phyloP scores from a whole-genome alignment of 1,140 invertebrate species.

The Eupristina koningsbergeri region DNA sequence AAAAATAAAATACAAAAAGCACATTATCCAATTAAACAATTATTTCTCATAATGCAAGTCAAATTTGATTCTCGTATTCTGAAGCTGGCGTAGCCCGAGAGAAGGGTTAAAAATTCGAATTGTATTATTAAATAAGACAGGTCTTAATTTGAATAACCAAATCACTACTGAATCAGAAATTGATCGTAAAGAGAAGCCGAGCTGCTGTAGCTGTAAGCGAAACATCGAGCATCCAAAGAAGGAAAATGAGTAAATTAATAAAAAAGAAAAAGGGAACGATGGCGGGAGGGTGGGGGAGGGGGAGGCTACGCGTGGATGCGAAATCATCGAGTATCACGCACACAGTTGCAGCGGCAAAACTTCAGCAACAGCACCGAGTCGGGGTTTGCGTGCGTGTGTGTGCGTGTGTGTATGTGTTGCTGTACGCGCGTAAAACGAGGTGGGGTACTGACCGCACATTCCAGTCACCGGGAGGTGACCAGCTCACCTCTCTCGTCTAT shows the following conservation, averaged over 20 bases:
- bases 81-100: too few species aligned
- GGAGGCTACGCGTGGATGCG: neutral
- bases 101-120: neutral
- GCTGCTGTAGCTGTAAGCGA: neutral
- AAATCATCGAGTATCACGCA: neutral
- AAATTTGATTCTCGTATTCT: too few species aligned
- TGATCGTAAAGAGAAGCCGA: neutral
- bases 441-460: constrained; percentile 67
- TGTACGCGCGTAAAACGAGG: constrained; percentile 51
- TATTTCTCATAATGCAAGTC: too few species aligned
- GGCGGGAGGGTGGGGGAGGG: too few species aligned
- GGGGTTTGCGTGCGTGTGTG: neutral
- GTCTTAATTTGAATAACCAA: neutral
- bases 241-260: neutral
- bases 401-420: constrained; percentile 29
- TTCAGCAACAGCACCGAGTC: neutral
- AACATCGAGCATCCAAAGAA: neutral
- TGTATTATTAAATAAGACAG: neutral
- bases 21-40: too few species aligned
- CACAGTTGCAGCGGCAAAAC: neutral
- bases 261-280: neutral
- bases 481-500: constrained; percentile 56
- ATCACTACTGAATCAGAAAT: neutral
- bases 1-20: too few species aligned
- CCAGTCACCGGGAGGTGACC: constrained; percentile 62